These are phyloP conservation scores for Drosophila kanapiae DNA, from an alignment of 1,140 invertebrate species.

Conservation along the genomic window DNA sequence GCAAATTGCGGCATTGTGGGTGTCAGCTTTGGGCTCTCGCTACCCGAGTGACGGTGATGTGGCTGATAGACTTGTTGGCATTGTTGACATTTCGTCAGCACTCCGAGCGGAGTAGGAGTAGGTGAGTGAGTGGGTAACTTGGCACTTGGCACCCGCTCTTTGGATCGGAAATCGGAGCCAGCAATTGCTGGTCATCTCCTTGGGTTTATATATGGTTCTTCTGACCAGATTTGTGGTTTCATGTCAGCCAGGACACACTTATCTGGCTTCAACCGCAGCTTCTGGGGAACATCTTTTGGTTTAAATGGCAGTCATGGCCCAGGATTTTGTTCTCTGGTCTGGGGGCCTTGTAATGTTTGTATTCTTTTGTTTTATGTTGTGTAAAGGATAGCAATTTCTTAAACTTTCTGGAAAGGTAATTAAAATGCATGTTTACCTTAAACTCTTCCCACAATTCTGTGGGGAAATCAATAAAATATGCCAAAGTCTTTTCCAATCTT, in stretches of 20 bases:
- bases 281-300: slow-evolving; percentile 17
- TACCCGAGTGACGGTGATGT: slow-evolving; percentile 52
- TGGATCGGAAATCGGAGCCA: slow-evolving; percentile 41
- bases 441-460: neutral
- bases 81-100: slow-evolving; percentile 81
- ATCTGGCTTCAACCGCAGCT: slow-evolving; percentile 44
- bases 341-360: slow-evolving; percentile 1
- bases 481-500: slow-evolving; percentile 6
- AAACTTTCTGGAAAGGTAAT: neutral
- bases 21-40: slow-evolving; percentile 59
- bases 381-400: neutral
- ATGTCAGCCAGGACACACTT: slow-evolving; percentile 34
- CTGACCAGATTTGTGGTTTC: slow-evolving; percentile 43
- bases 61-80: slow-evolving; percentile 76
- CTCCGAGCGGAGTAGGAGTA: slow-evolving; percentile 24
- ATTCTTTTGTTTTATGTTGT: neutral
- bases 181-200: slow-evolving; percentile 43
- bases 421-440: neutral
- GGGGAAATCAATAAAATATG: slow-evolving; percentile 17
- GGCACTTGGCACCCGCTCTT: slow-evolving; percentile 33
- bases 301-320: neutral
- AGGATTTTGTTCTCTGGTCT: slow-evolving; percentile 20
- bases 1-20: slow-evolving; percentile 80
- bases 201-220: slow-evolving; percentile 10
- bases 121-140: slow-evolving; percentile 49